phyloP scores from a whole-genome alignment of 2,113 vertebrate species.

The Peromyscus maniculatus region DNA sequence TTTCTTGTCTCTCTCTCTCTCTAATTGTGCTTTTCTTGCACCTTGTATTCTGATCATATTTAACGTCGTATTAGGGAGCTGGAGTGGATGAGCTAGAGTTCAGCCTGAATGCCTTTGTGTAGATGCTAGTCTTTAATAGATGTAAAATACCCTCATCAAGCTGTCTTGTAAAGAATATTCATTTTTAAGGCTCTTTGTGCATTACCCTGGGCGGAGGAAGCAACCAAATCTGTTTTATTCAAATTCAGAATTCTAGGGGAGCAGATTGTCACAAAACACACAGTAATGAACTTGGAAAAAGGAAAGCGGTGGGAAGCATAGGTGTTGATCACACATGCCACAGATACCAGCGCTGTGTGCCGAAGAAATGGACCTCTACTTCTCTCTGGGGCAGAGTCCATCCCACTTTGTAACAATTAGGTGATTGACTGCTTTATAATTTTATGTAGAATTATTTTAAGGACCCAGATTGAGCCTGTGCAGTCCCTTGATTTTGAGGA shows the following conservation, averaged over 20 bases:
- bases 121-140: slow-evolving; percentile 21
- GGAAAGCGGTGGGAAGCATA: not conserved
- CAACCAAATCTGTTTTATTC: slow-evolving; percentile 55
- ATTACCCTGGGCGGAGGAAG: not conserved
- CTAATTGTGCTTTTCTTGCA: not conserved
- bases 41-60: not conserved
- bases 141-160: not conserved
- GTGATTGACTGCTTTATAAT: slow-evolving; percentile 21
- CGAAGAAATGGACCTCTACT: not conserved
- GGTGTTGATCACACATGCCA: not conserved
- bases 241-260: slow-evolving; percentile 63
- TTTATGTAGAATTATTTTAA: slow-evolving; percentile 50
- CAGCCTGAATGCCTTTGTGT: not conserved
- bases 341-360: not conserved
- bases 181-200: slow-evolving; percentile 60
- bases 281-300: slow-evolving; percentile 20
- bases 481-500: slow-evolving; percentile 23
- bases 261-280: slow-evolving; percentile 64
- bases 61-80: not conserved
- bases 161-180: slow-evolving; percentile 63
- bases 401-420: not conserved
- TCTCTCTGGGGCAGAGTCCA: not conserved
- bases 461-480: slow-evolving; percentile 7
- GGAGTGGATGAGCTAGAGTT: not conserved
- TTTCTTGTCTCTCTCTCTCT: not conserved